These are phyloP conservation scores for Tonatia bakeri DNA, from an alignment of 2,113 vertebrate species.

Conservation along the genomic window DNA sequence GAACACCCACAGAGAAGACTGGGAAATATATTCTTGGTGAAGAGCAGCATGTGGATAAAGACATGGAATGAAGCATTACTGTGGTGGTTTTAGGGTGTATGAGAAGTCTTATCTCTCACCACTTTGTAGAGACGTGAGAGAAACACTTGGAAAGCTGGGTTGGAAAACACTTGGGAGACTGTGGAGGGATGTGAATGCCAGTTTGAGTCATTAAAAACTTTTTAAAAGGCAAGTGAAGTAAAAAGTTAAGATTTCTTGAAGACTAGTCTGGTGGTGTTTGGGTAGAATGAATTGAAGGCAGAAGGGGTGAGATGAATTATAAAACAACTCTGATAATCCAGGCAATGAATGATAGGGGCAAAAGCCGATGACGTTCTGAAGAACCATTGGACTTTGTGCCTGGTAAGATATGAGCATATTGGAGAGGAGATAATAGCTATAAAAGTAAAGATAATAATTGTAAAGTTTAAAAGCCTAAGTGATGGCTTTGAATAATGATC, in stretches of 20 bases:
- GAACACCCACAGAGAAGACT: background rate
- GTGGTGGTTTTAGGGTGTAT: accelerated
- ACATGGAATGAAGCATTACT: accelerated
- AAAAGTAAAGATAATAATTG: background rate
- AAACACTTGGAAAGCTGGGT: background rate
- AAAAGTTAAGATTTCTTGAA: background rate
- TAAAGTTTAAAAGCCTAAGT: background rate
- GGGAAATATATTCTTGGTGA: background rate
- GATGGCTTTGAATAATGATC: background rate
- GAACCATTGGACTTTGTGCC: background rate
- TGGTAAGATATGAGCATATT: accelerated
- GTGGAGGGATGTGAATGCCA: too few relatives aligned
- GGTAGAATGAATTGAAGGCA: background rate
- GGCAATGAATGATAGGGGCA: accelerated
- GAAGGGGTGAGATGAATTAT: background rate
- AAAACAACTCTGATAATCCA: background rate
- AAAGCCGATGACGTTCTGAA: background rate
- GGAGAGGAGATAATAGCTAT: background rate
- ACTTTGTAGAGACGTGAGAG: background rate
- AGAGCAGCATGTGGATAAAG: accelerated
- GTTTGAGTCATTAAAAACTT: background rate
- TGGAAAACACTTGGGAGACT: too few relatives aligned
- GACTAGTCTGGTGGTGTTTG: too few relatives aligned
- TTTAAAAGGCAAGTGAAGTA: background rate
- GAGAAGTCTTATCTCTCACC: background rate